A percentile compares a stretch with the other conserved stretches of the same genome.
Evolutionary conservation across 2,113 vertebrate species (phyloP).

Genomic region (Carassius carassius): DNA sequence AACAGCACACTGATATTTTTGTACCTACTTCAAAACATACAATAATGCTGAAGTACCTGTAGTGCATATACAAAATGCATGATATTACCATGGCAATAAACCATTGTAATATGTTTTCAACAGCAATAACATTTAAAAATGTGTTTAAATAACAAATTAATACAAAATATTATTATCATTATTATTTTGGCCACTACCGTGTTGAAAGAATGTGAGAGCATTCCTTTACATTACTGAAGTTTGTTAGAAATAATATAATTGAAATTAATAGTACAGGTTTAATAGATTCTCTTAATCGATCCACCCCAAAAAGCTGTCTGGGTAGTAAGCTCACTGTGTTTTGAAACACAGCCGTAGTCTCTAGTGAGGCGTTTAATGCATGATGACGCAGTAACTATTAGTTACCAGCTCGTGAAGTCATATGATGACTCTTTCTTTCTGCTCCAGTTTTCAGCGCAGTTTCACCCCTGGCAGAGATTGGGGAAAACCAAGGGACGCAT

Average conservation of each 20-base stretch:
- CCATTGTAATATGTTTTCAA: background rate
- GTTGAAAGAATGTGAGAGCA: background rate
- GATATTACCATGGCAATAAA: background rate
- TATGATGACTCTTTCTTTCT: conserved; percentile 58
- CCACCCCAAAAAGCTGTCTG: background rate
- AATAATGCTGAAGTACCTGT: too few species aligned
- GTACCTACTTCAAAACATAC: background rate
- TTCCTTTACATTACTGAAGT: background rate
- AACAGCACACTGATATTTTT: background rate
- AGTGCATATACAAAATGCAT: background rate
- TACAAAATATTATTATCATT: too few species aligned
- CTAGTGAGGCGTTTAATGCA: conserved; percentile 46
- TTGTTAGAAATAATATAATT: too few species aligned
- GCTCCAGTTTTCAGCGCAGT: background rate
- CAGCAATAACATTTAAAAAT: background rate
- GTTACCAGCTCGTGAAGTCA: conserved; percentile 55
- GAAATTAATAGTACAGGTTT: background rate
- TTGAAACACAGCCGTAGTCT: conserved; percentile 22
- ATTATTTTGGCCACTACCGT: too few species aligned
- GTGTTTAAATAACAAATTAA: too few species aligned
- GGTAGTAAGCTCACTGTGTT: background rate
- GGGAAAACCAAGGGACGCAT: background rate
- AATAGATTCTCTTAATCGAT: too few species aligned
- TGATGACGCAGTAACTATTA: conserved; percentile 43
- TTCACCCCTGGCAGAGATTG: conserved; percentile 8